Conservation (phyloP, 2,113 vertebrate species). For the Gavialis gangeticus region DNA sequence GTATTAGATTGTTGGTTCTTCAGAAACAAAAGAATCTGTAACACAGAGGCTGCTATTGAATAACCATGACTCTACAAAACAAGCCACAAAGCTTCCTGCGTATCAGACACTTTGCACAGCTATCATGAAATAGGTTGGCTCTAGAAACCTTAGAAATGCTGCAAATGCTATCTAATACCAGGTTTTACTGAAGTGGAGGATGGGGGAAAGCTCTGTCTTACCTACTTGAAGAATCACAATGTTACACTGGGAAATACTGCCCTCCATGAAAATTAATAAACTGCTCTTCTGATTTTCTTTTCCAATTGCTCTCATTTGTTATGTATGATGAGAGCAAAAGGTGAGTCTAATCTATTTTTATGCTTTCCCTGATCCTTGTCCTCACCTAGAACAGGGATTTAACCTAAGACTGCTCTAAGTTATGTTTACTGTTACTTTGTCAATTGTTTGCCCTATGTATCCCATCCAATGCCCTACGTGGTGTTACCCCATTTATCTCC, state of each 20-base stretch:
- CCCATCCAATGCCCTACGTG: not conserved
- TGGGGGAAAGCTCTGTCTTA: not conserved
- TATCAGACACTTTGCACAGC: not conserved
- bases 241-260: not conserved
- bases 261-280: not conserved
- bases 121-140: not conserved
- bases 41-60: not conserved
- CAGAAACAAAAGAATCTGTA: not conserved
- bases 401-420: not conserved
- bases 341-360: not conserved
- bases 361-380: not conserved
- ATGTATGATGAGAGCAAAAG: not conserved
- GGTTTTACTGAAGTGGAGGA: not conserved
- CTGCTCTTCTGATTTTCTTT: not conserved
- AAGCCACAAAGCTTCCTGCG: not conserved
- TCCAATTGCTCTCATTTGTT: not conserved
- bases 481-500: not conserved
- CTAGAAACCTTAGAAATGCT: not conserved
- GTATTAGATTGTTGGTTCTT: not conserved
- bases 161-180: not conserved
- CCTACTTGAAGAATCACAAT: not conserved
- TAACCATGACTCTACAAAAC: slow-evolving; percentile 24
- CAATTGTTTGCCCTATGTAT: not conserved
- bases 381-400: not conserved
- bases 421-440: not conserved